Evolutionary conservation across 1,140 invertebrate species (phyloP).

Genomic region (Macrobrachium rosenbergii): DNA sequence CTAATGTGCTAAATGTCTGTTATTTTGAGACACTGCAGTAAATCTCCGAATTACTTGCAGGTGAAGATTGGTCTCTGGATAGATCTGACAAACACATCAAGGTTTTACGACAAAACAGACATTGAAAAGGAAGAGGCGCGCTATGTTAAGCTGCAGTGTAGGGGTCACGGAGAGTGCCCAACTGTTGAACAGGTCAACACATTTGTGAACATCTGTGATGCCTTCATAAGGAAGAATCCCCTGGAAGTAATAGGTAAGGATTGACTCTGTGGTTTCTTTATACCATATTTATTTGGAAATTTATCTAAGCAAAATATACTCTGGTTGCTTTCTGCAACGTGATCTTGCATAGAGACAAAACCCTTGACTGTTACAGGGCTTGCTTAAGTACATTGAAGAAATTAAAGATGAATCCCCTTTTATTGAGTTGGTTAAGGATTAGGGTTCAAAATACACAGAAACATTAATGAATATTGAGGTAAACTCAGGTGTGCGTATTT

Average conservation of each 20-base stretch:
- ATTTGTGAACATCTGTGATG: slow-evolving; percentile 84
- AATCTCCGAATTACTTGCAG: slow-evolving; percentile 72
- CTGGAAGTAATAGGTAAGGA: slow-evolving; percentile 79
- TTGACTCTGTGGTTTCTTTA: background rate
- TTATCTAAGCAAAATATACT: background rate
- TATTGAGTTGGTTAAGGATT: no score
- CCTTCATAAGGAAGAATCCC: slow-evolving; percentile 84
- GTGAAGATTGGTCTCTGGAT: slow-evolving; percentile 94
- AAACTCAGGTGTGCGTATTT: no score
- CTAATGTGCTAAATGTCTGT: no score
- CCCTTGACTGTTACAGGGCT: no score
- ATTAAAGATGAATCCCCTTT: background rate
- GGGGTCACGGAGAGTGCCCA: slow-evolving; percentile 87
- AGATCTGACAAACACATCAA: slow-evolving; percentile 93
- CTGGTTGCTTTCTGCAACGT: background rate
- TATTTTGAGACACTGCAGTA: no score
- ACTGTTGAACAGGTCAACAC: slow-evolving; percentile 81
- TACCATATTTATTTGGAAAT: background rate
- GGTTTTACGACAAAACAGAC: slow-evolving; percentile 89
- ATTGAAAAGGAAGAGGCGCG: slow-evolving; percentile 82
- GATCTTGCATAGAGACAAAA: background rate
- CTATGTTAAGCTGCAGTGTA: slow-evolving; percentile 90
- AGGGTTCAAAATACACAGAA: no score
- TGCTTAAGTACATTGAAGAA: background rate
- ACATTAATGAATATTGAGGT: no score